Percentiles rank a stretch among this genome's conserved stretches.
phyloP scores from a whole-genome alignment of 2,888 invertebrate species.

The Dasypolia templi region DNA sequence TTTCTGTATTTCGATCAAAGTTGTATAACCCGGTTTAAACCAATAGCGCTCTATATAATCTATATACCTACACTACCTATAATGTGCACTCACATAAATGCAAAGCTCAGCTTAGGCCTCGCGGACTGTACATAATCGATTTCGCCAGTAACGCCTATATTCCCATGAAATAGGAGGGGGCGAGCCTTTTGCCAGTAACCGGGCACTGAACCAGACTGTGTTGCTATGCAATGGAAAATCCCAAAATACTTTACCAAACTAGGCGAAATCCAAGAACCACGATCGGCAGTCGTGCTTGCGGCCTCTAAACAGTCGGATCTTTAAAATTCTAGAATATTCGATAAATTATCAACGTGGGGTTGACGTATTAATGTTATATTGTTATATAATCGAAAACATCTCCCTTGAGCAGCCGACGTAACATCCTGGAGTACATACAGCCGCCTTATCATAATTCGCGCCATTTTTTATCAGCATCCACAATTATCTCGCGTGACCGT shows the following conservation, averaged over 20 bases:
- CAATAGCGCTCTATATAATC: too few species aligned
- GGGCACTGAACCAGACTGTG: background rate
- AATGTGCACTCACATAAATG: too few species aligned
- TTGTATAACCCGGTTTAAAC: too few species aligned
- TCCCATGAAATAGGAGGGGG: background rate
- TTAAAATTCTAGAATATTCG: slow-evolving; percentile 27
- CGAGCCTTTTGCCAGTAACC: background rate
- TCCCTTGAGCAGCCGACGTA: slow-evolving; percentile 35
- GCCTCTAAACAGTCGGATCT: background rate
- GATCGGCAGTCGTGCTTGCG: background rate
- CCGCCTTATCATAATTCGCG: slow-evolving; percentile 50
- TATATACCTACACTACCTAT: too few species aligned
- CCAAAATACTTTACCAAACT: background rate
- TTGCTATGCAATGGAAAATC: background rate
- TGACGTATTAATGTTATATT: background rate
- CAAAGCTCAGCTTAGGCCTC: too few species aligned
- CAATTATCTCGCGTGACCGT: slow-evolving; percentile 65
- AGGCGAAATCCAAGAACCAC: background rate
- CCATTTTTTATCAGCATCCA: slow-evolving; percentile 56
- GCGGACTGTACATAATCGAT: background rate
- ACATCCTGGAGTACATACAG: slow-evolving; percentile 39
- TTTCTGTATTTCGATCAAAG: too few species aligned
- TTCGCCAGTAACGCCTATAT: background rate
- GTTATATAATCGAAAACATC: slow-evolving; percentile 48
- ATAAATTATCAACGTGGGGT: slow-evolving; percentile 22